Base-by-base conservation (phyloP, 2,113 vertebrate species). In the Oncorhynchus clarkii region DNA sequence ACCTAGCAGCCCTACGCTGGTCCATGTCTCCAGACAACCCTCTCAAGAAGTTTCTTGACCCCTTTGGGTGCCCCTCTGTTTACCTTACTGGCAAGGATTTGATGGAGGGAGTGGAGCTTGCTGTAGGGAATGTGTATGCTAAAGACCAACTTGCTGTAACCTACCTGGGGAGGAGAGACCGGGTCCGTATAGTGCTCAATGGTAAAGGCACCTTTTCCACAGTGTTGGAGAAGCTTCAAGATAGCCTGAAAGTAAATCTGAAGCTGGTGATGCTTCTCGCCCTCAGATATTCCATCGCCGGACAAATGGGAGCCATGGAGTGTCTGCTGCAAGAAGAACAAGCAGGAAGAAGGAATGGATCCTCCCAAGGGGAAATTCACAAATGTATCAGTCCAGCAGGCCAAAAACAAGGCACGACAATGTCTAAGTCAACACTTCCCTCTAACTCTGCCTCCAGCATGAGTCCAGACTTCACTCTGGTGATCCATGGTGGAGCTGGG, bases 401-500 rank as follows among this genome's bases (percentile, higher is more conserved):
- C n/a, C 57, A 34, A 65, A 31, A 82, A 48, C 80, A 73, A 54
- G 8, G 62, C 22, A 80, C 73, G 34, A 9, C 12, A 16, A 71
- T 12, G 9, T 45, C 68, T 22, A 78, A 48, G 16, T 24, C 16
- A 22, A 13, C 34, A 27, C 1, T 34, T 45, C 26, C 69, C 26
- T 39, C 12, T 34, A 57, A 78, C 9, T 31, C 66, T 3, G 48
- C 49, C 71, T 51, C 66, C 54, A 59, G 62, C 39, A 71, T 20
- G 73, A 88, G 68, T 24, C 71, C 82, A 69, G 76, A 89, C 72
- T 92, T 88, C 66, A 91, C 86, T 14, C 67, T 94, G 59, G n/a
- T 94, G 18, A 93, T 94, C 79, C 93, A 94, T 75, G 93, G 92
- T 57, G 93, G 93, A 4, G 93, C 93, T 72, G 93, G 93, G 26